Conservation (phyloP, 2,888 invertebrate genomes). For the Buathra laborator region DNA sequence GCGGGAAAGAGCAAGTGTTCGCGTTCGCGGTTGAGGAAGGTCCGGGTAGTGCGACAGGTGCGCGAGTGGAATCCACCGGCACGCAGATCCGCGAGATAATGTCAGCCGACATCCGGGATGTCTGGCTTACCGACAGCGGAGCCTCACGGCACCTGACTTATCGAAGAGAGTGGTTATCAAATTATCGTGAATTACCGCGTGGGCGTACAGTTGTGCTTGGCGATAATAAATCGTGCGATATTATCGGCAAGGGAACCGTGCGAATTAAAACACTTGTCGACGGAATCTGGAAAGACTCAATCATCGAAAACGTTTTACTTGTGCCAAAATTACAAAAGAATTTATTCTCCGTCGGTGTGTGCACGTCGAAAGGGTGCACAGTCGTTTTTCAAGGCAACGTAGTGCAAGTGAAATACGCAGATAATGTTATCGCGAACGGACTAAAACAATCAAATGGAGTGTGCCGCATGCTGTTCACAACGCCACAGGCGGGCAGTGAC, state of each 20-base stretch:
- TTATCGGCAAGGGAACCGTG: slow-evolving; percentile 52
- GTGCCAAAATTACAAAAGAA: slow-evolving; percentile 67
- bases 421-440: too few relatives aligned
- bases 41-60: not conserved
- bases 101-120: slow-evolving; percentile 33
- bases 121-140: slow-evolving; percentile 59
- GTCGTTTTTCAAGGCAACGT: too few relatives aligned
- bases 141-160: slow-evolving; percentile 60
- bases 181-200: not conserved
- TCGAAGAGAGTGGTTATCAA: slow-evolving; percentile 57
- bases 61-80: slow-evolving; percentile 24
- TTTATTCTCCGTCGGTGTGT: slow-evolving; percentile 67
- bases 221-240: slow-evolving; percentile 46
- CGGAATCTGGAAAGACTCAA: slow-evolving; percentile 45
- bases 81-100: slow-evolving; percentile 24
- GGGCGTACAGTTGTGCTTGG: slow-evolving; percentile 41
- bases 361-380: slow-evolving; percentile 28
- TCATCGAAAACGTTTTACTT: slow-evolving; percentile 67
- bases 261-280: slow-evolving; percentile 43
- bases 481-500: too few relatives aligned
- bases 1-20: slow-evolving; percentile 21
- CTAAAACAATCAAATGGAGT: too few relatives aligned
- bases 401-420: too few relatives aligned
- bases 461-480: too few relatives aligned
- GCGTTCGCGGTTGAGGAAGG: slow-evolving; percentile 7